Evolutionary conservation across 2,888 invertebrate species (phyloP).

Genomic region (Alentia gelatinosa): DNA sequence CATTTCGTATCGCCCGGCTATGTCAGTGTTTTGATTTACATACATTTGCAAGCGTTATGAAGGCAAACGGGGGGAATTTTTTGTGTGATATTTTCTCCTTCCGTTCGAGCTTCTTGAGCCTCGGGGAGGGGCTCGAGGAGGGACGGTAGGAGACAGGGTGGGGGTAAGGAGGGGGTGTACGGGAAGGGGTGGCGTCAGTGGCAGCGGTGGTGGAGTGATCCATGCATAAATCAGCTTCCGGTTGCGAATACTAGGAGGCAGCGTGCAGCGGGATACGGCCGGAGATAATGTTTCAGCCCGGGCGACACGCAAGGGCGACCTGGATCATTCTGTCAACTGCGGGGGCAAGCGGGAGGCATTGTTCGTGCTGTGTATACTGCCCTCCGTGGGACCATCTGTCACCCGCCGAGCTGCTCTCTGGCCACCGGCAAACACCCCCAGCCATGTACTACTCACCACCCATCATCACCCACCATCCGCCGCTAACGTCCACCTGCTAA

Average conservation of each 20-base stretch:
- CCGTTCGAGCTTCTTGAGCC: too few species aligned
- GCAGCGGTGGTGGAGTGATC: too few species aligned
- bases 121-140: neutral
- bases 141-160: neutral
- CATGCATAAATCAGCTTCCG: too few species aligned
- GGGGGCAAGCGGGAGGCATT: neutral
- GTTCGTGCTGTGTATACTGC: neutral
- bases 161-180: neutral
- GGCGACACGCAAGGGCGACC: neutral
- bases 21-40: conserved; percentile 42
- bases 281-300: neutral
- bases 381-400: neutral
- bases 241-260: too few species aligned
- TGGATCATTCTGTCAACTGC: conserved; percentile 9
- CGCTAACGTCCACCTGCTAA: too few species aligned
- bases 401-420: too few species aligned
- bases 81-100: neutral
- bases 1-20: neutral
- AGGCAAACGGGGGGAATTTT: neutral
- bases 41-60: conserved; percentile 31
- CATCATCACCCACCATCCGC: too few species aligned
- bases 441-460: too few species aligned
- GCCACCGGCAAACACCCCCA: too few species aligned
- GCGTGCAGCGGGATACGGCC: too few species aligned
- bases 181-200: neutral